Evolutionary conservation across 2,113 vertebrate genomes (phyloP).

Genomic region (Gallinago paraguaiae): DNA sequence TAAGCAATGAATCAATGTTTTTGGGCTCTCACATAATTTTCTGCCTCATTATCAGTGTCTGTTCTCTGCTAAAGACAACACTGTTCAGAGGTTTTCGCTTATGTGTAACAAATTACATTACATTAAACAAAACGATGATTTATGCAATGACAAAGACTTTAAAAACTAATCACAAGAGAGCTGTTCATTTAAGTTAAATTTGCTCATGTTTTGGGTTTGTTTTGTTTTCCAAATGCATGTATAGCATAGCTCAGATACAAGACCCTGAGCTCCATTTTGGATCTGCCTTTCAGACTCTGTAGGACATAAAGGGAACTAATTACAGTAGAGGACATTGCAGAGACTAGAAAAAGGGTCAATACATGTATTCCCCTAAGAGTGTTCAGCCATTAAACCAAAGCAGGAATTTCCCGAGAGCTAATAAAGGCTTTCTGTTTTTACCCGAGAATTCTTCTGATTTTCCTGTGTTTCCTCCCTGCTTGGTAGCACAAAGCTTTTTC

Average conservation of each 20-base stretch:
- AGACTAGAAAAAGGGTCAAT: conserved; percentile 14
- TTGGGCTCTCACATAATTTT: neutral
- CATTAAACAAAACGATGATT: conserved; percentile 53
- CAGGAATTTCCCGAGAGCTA: neutral
- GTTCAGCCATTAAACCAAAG: conserved; percentile 21
- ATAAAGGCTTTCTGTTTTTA: neutral
- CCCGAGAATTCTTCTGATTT: conserved; percentile 24
- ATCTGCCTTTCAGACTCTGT: conserved; percentile 30
- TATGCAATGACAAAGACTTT: conserved; percentile 19
- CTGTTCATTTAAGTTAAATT: neutral
- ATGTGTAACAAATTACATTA: conserved; percentile 42
- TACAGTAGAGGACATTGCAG: conserved; percentile 24
- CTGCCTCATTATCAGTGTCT: conserved; percentile 22
- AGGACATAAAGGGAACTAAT: conserved; percentile 36
- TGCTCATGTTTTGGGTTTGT: neutral
- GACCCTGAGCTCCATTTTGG: neutral
- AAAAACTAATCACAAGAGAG: conserved; percentile 8
- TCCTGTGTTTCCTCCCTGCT: neutral
- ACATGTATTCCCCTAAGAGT: neutral
- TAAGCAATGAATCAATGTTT: neutral
- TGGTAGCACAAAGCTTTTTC: neutral
- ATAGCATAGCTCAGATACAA: neutral
- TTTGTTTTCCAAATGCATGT: neutral
- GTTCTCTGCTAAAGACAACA: neutral
- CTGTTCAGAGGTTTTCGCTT: conserved; percentile 47